A percentile compares a stretch with the other conserved stretches of the same genome.
These are phyloP conservation scores for Callinectes sapidus DNA, from an alignment of 2,888 invertebrate species.

Conservation along the genomic window DNA sequence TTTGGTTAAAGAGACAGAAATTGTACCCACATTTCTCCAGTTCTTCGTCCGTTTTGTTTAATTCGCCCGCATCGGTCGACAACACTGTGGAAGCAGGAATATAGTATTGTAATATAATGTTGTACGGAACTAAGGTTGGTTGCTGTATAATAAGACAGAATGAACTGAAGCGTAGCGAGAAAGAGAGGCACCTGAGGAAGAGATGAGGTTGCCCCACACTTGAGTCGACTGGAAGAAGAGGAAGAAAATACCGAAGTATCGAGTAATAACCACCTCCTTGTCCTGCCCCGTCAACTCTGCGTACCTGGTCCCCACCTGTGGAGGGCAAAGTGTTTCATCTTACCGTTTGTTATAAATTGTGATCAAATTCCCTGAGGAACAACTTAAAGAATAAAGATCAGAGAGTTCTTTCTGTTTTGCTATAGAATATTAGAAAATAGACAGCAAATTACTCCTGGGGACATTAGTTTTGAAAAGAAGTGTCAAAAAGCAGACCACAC, in stretches of 20 bases:
- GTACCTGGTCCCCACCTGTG: conserved; percentile 91
- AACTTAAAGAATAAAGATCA: too few relatives aligned
- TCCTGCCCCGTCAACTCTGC: conserved; percentile 91
- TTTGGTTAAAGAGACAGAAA: conserved; percentile 80
- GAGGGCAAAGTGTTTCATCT: background rate
- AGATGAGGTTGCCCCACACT: conserved; percentile 96
- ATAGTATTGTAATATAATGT: background rate
- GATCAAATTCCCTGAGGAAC: too few relatives aligned
- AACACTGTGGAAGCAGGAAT: background rate
- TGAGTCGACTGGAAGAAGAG: conserved; percentile 97
- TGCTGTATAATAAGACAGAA: background rate
- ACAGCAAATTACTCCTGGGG: too few relatives aligned
- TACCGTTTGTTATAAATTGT: background rate
- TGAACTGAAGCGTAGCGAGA: too few relatives aligned
- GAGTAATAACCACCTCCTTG: conserved; percentile 92
- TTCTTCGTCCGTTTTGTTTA: conserved; percentile 73
- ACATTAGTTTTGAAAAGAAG: too few relatives aligned
- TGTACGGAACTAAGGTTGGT: background rate
- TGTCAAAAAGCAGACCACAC: too few relatives aligned
- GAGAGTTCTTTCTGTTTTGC: too few relatives aligned
- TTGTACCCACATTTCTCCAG: conserved; percentile 76
- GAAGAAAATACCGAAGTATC: conserved; percentile 99
- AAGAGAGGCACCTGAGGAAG: conserved; percentile 82
- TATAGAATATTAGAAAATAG: too few relatives aligned
- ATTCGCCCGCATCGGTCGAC: background rate